Evolutionary conservation across 2,113 vertebrate genomes (phyloP), one percentile per base, ranked within the genome.

Genomic region (Oncorhynchus gorbuscha): DNA sequence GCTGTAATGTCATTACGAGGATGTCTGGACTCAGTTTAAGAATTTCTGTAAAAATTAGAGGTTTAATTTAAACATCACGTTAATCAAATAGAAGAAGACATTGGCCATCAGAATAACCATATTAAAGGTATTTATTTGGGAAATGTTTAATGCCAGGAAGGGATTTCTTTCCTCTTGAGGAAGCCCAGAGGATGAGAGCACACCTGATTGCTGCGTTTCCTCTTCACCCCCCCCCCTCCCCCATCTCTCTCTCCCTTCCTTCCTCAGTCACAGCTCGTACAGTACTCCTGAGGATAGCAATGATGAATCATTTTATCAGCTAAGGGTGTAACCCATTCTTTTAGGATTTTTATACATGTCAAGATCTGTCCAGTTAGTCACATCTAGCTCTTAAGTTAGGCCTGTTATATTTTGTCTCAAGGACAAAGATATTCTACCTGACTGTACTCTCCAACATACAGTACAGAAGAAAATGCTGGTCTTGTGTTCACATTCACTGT

Each of bases 231-330:
- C 39, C 39, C 39, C 39, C 39, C 8, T 2, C 39, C 39, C 39
- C 39, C 39, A 45, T 45, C 9, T 11, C 39, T 45, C 8, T 74
- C 81, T 80, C 79, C 78, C 26, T 22, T 65, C 76, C 76, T 73
- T 65, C 80, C n/a, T 73, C 69, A n/a, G 74, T n/a, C 24, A 26
- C 26, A n/a, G 30, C 66, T 72, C 32, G 22, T 67, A 79, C 78
- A 73, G 62, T 73, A 35, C 12, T 20, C 72, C 58, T 39, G n/a
- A 78, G 62, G 55, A 49, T 4, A 76, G 59, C 72, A 65, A 80
- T 81, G 85, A 89, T 83, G 83, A 88, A 71, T 90, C 82, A 83
- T 58, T n/a, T 51, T 30, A 62, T 49, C 3, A 70, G 45, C n/a
- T 11, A 35, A 26, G 48, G 22, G 64, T 69, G 1, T 55, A 77